These are phyloP conservation scores for Ascidia mentula DNA, from an alignment of 23 tunicate genomes.

Conservation along the genomic window DNA sequence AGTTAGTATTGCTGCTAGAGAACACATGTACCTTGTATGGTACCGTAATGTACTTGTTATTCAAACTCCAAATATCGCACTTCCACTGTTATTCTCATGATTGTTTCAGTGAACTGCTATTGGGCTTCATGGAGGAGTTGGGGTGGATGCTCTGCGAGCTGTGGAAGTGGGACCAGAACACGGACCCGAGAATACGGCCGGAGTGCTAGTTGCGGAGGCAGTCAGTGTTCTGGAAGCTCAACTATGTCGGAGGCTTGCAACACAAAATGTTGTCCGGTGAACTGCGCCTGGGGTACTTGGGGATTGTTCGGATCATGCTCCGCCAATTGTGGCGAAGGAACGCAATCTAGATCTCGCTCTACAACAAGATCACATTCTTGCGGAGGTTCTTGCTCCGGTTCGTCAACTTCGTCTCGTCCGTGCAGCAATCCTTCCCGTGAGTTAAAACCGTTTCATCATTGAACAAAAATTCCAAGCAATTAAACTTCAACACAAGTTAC, in stretches of 20 bases:
- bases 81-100: too few species aligned
- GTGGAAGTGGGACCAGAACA: conserved; percentile 43
- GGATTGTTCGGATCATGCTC: conserved; percentile 33
- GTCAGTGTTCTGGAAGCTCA: conserved; percentile 10
- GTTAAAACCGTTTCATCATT: too few species aligned
- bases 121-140: too few species aligned
- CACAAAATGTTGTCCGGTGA: conserved; percentile 41
- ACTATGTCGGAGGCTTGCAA: conserved; percentile 24
- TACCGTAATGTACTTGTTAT: too few species aligned
- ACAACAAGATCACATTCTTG: conserved; percentile 10
- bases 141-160: conserved; percentile 21
- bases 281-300: conserved; percentile 49
- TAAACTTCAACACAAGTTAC: too few species aligned
- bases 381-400: conserved; percentile 40
- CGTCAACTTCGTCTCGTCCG: conserved; percentile 10
- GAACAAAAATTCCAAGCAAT: too few species aligned
- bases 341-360: conserved; percentile 21
- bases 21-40: too few species aligned
- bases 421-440: conserved; percentile 30
- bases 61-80: too few species aligned
- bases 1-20: too few species aligned
- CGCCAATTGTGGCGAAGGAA: conserved; percentile 28
- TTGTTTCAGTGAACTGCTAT: too few species aligned
- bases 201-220: conserved; percentile 32
- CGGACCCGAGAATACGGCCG: conserved; percentile 17